phyloP scores from a whole-genome alignment of 1,140 invertebrate species.

The Drosophila melanica region DNA sequence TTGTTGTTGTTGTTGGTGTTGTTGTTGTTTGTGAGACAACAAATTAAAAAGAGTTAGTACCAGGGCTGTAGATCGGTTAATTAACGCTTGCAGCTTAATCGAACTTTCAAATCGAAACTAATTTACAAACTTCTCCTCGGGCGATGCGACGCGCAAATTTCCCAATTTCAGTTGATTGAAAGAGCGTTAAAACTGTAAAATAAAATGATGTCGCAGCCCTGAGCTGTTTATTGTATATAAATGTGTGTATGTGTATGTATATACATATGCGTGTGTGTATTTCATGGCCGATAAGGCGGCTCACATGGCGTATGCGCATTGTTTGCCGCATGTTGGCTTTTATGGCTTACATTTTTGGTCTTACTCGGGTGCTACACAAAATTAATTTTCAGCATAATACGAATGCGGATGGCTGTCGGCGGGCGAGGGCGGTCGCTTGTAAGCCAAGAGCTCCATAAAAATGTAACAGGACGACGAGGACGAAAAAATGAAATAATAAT shows the following conservation, averaged over 20 bases:
- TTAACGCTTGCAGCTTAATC: background rate
- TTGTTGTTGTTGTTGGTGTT: background rate
- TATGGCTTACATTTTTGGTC: slow-evolving; percentile 47
- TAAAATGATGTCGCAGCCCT: slow-evolving; percentile 14
- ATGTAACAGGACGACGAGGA: slow-evolving; percentile 21
- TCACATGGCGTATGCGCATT: slow-evolving; percentile 68
- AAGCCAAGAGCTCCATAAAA: slow-evolving; percentile 33
- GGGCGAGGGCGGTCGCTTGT: background rate
- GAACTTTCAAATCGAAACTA: background rate
- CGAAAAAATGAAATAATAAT: slow-evolving; percentile 72
- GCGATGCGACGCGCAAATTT: slow-evolving; percentile 6
- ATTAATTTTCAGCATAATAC: slow-evolving; percentile 60
- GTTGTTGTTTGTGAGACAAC: background rate
- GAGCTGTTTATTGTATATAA: slow-evolving; percentile 1
- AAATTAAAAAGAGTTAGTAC: slow-evolving; percentile 9
- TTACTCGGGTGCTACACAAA: slow-evolving; percentile 52
- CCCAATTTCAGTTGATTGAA: slow-evolving; percentile 37
- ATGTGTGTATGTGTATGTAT: slow-evolving; percentile 2
- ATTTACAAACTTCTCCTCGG: background rate
- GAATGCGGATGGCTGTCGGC: background rate
- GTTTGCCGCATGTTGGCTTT: slow-evolving; percentile 59
- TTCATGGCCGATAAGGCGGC: slow-evolving; percentile 47
- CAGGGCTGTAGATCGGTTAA: background rate
- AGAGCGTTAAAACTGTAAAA: slow-evolving; percentile 17
- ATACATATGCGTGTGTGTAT: slow-evolving; percentile 10